Evolutionary conservation across 2,113 vertebrate genomes (phyloP).

Genomic region (Oxyura jamaicensis): DNA sequence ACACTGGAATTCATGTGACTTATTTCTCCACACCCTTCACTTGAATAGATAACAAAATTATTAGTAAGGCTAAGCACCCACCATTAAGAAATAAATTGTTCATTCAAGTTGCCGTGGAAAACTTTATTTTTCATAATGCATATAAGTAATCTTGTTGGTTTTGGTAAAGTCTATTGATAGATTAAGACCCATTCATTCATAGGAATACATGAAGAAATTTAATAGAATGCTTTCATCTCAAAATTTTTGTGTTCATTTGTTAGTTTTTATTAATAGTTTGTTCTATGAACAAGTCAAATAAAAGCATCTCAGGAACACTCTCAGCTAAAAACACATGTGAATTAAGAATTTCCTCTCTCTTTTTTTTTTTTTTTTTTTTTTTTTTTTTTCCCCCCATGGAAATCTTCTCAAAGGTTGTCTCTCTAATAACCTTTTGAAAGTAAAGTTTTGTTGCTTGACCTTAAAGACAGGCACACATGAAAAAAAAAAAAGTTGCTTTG

Average conservation of each 20-base stretch:
- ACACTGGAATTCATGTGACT: neutral
- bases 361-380: conserved; percentile 4
- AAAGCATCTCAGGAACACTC: neutral
- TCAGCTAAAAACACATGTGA: neutral
- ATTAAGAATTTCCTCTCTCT: neutral
- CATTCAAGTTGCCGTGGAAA: neutral
- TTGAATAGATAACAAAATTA: neutral
- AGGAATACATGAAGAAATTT: neutral
- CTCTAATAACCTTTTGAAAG: neutral
- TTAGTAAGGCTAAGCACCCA: neutral
- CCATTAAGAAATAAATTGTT: neutral
- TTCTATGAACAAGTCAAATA: neutral
- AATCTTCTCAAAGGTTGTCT: neutral
- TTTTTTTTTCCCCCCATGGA: conserved; percentile 55
- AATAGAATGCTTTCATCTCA: neutral
- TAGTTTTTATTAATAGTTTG: neutral
- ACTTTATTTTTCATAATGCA: neutral
- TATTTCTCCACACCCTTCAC: neutral
- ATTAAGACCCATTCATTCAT: neutral
- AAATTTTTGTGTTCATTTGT: neutral
- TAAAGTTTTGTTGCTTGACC: neutral
- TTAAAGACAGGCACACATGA: neutral
- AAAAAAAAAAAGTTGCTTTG: neutral
- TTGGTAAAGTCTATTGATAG: neutral
- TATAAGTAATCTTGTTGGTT: neutral